These are phyloP conservation scores for Polietes domitor DNA, from an alignment of 2,888 invertebrate genomes.

Conservation along the genomic window DNA sequence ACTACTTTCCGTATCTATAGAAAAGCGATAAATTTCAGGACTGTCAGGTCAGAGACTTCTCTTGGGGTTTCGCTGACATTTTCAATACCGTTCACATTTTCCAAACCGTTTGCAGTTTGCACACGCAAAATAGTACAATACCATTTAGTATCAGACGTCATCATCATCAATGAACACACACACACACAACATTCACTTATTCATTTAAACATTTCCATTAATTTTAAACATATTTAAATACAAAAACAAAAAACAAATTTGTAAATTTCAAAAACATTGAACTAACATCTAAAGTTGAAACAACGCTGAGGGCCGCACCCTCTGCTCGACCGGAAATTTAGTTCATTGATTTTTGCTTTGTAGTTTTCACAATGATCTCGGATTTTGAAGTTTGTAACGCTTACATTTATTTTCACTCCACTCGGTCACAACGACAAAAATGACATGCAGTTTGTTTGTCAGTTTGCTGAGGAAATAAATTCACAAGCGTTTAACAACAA, in stretches of 20 bases:
- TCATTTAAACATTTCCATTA: conserved; percentile 63
- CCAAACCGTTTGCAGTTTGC: conserved; percentile 37
- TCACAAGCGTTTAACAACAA: conserved; percentile 61
- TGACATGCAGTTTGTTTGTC: neutral
- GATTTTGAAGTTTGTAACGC: conserved; percentile 75
- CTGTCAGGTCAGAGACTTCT: too few relatives aligned
- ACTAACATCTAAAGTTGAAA: conserved; percentile 38
- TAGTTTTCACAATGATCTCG: conserved; percentile 80
- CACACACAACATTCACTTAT: neutral
- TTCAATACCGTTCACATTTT: conserved; percentile 4
- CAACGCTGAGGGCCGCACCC: neutral
- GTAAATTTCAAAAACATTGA: conserved; percentile 65
- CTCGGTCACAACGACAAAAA: neutral
- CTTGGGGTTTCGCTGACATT: conserved; percentile 19
- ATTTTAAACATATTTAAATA: conserved; percentile 54
- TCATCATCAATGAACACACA: conserved; percentile 31
- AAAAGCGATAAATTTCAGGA: neutral
- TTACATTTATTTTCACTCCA: conserved; percentile 62
- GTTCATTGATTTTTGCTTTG: conserved; percentile 72
- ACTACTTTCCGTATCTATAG: conserved; percentile 44
- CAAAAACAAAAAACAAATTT: conserved; percentile 48
- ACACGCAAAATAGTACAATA: conserved; percentile 64
- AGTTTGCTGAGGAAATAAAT: conserved; percentile 38
- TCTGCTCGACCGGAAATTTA: neutral
- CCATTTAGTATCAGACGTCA: conserved; percentile 33